Evolutionary conservation across 2,888 invertebrate genomes (phyloP).

Genomic region (Quadroppia sp.): DNA sequence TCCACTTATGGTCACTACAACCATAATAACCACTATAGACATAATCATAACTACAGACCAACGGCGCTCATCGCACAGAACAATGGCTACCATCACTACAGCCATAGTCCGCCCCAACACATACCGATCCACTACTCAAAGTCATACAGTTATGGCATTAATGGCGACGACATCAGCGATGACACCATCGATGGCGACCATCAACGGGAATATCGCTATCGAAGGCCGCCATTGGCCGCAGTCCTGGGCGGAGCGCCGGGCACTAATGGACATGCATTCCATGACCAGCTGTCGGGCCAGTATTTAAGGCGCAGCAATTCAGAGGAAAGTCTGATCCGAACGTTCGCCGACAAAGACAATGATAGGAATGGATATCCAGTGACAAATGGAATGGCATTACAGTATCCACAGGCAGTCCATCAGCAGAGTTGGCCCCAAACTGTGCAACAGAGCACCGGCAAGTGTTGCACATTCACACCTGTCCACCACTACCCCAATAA

Average conservation of each 20-base stretch:
- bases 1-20: constrained; percentile 5
- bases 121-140: constrained; percentile 45
- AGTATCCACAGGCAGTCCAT: constrained; percentile 1
- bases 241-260: constrained; percentile 24
- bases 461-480: neutral
- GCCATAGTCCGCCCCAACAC: constrained; percentile 35
- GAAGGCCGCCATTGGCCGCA: constrained; percentile 33
- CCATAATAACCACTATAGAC: constrained; percentile 6
- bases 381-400: neutral
- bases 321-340: constrained; percentile 52
- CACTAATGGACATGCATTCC: neutral
- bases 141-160: constrained; percentile 46
- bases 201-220: constrained; percentile 31
- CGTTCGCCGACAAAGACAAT: constrained; percentile 44
- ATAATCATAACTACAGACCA: constrained; percentile 1
- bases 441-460: neutral
- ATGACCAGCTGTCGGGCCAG: neutral
- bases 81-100: constrained; percentile 3
- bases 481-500: neutral
- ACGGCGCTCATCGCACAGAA: neutral
- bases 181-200: neutral
- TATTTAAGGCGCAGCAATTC: constrained; percentile 53
- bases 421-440: neutral
- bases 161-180: constrained; percentile 34
- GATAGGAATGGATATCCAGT: neutral